phyloP scores from a whole-genome alignment of 2,888 invertebrate species.

The Oeneis ivallda region DNA sequence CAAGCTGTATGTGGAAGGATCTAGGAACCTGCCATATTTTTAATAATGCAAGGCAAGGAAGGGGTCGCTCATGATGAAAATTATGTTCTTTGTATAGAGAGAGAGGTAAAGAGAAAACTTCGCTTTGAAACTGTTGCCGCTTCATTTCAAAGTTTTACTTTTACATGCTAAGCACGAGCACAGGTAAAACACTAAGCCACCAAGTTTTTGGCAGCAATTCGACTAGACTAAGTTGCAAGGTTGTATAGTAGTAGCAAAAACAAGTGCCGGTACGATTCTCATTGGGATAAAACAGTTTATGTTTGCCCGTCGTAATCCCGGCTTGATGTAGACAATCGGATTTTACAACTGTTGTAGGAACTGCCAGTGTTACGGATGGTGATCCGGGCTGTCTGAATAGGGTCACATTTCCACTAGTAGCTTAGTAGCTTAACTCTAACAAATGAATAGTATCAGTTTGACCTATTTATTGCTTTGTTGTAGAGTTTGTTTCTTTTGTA shows the following conservation, averaged over 20 bases:
- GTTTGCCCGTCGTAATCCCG: conserved; percentile 21
- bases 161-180: not conserved
- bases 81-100: too few relatives aligned
- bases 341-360: conserved; percentile 24
- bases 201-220: conserved; percentile 3
- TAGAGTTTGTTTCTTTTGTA: not conserved
- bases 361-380: conserved; percentile 20
- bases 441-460: conserved; percentile 9
- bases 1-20: too few relatives aligned
- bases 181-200: not conserved
- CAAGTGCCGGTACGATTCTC: conserved; percentile 9
- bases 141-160: not conserved
- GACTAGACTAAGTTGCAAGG: not conserved
- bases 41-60: too few relatives aligned
- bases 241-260: conserved; percentile 3
- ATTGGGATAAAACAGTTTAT: conserved; percentile 20
- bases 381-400: conserved; percentile 20
- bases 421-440: conserved; percentile 12
- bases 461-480: not conserved
- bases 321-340: conserved; percentile 21
- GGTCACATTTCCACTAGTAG: conserved; percentile 15
- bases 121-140: too few relatives aligned
- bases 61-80: too few relatives aligned
- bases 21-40: too few relatives aligned
- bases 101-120: too few relatives aligned